Evolutionary conservation across 2,888 invertebrate species (phyloP).

Genomic region (Prosapia bicincta): DNA sequence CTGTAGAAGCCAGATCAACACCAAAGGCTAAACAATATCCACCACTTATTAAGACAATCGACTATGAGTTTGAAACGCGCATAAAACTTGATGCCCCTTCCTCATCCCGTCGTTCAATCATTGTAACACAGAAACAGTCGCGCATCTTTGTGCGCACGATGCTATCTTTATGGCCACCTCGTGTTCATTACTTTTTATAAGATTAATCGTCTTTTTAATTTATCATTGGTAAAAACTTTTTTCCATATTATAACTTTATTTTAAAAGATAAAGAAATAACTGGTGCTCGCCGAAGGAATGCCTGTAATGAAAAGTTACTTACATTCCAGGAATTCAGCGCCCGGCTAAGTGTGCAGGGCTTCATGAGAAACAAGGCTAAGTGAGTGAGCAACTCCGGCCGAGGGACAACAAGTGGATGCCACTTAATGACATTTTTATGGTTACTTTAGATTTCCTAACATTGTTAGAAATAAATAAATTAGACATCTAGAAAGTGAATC

Average conservation of each 20-base stretch:
- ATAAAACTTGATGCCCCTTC: no score
- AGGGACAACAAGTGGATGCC: neutral
- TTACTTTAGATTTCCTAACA: neutral
- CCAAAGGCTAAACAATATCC: no score
- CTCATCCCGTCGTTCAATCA: no score
- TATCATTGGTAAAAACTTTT: neutral
- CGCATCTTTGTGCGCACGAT: no score
- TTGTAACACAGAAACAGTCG: no score
- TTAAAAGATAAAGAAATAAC: neutral
- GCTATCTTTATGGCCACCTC: no score
- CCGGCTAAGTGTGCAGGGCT: neutral
- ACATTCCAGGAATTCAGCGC: neutral
- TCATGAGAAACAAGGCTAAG: neutral
- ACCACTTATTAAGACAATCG: no score
- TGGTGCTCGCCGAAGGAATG: neutral
- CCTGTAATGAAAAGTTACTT: neutral
- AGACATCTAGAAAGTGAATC: neutral
- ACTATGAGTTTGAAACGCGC: no score
- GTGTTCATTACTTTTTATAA: no score
- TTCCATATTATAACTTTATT: neutral
- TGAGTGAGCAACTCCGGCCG: neutral
- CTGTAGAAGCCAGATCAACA: no score
- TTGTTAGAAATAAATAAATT: neutral
- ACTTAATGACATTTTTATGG: neutral
- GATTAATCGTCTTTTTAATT: no score